A percentile compares a stretch with the other conserved stretches of the same genome.
phyloP scores from a whole-genome alignment of 2,113 vertebrate species.

The Himantopus leucocephalus region DNA sequence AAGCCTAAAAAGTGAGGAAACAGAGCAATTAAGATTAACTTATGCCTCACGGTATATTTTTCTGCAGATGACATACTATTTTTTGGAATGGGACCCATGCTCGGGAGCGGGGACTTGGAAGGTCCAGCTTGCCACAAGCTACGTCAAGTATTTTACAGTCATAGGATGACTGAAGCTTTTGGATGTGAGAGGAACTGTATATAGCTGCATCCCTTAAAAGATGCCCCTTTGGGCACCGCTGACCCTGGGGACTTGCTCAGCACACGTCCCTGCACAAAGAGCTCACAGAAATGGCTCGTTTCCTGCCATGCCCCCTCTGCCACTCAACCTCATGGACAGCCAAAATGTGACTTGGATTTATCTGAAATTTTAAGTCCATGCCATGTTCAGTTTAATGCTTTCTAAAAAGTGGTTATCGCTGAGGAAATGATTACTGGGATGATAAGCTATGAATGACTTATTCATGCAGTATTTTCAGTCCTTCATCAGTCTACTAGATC shows the following conservation, averaged over 20 bases:
- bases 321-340: background rate
- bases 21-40: constrained; percentile 15
- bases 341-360: background rate
- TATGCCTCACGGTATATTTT: background rate
- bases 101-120: background rate
- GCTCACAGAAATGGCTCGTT: background rate
- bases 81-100: constrained; percentile 43
- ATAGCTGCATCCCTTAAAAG: background rate
- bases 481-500: background rate
- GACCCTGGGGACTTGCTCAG: background rate
- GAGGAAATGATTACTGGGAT: constrained; percentile 21
- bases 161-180: background rate
- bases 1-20: constrained; percentile 34
- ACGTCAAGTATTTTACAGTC: background rate
- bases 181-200: background rate
- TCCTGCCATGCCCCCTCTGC: background rate
- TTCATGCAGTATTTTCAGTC: constrained; percentile 27
- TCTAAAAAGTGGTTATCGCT: constrained; percentile 5
- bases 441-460: constrained; percentile 63
- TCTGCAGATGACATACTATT: background rate
- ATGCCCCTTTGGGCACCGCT: background rate
- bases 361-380: background rate
- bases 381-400: constrained; percentile 25
- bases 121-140: background rate
- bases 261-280: background rate